phyloP scores from a whole-genome alignment of 2,888 invertebrate species.

The Leptothorax acervorum region DNA sequence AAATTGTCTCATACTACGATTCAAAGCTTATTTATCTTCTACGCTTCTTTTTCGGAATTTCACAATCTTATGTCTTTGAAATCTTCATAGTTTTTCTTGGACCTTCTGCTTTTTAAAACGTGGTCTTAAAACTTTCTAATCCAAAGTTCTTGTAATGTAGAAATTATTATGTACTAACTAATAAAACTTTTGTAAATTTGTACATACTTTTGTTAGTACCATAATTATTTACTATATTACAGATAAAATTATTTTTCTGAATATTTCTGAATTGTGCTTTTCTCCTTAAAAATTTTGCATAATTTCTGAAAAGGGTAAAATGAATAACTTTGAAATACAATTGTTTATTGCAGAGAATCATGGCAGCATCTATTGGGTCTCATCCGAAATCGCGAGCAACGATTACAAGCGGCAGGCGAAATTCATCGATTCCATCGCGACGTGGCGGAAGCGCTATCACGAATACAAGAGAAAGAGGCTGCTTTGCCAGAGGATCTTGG shows the following conservation, averaged over 20 bases:
- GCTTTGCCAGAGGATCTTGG: conserved; percentile 93
- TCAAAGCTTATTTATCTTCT: conserved; percentile 12
- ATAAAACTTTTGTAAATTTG: neutral
- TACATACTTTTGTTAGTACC: neutral
- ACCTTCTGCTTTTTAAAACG: neutral
- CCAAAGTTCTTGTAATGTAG: neutral
- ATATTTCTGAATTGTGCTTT: neutral
- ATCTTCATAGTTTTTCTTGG: neutral
- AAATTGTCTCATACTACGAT: neutral
- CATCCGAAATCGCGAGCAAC: conserved; percentile 94
- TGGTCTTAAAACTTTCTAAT: neutral
- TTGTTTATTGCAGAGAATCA: conserved; percentile 87
- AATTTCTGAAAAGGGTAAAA: neutral
- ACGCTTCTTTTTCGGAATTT: neutral
- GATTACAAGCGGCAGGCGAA: conserved; percentile 97
- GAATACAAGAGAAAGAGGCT: conserved; percentile 96
- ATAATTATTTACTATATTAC: conserved; percentile 20
- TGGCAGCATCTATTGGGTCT: conserved; percentile 96
- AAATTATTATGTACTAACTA: conserved; percentile 6
- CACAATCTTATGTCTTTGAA: neutral
- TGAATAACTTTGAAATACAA: conserved; percentile 4
- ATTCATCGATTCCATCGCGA: conserved; percentile 99
- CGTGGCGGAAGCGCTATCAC: conserved; percentile 95
- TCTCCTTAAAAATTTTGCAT: neutral
- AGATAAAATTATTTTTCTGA: neutral